Percentiles rank a stretch among this genome's conserved stretches.
These are phyloP conservation scores for Spodoptera littoralis DNA, from an alignment of 2,888 invertebrate genomes.

Conservation along the genomic window DNA sequence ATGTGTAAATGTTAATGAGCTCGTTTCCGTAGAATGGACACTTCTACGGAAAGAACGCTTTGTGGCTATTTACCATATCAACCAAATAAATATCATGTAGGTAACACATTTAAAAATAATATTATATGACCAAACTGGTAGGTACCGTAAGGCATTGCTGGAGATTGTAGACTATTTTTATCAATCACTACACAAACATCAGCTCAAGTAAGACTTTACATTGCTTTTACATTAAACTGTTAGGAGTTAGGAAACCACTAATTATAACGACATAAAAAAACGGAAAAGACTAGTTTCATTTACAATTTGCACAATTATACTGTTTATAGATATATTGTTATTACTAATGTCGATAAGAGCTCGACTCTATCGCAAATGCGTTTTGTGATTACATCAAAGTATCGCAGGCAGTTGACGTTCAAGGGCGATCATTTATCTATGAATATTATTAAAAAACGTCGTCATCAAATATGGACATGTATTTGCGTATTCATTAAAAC, in stretches of 20 bases:
- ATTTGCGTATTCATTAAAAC: no score
- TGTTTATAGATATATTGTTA: conserved; percentile 13
- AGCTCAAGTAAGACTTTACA: neutral
- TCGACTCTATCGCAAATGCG: conserved; percentile 25
- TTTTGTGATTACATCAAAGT: conserved; percentile 12
- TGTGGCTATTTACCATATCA: neutral
- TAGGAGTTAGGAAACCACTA: no score
- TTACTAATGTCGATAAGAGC: conserved; percentile 9
- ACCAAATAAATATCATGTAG: neutral
- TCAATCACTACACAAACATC: neutral
- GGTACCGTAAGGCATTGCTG: neutral
- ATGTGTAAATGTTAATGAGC: conserved; percentile 18
- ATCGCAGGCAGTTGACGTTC: neutral
- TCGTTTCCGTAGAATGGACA: conserved; percentile 17
- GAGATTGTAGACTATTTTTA: no score
- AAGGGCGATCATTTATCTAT: conserved; percentile 2
- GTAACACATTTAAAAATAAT: neutral
- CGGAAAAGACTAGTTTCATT: neutral
- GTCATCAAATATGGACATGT: no score
- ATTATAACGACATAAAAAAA: conserved; percentile 2
- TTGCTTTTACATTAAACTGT: neutral
- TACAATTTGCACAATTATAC: conserved; percentile 5
- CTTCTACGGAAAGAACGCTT: neutral
- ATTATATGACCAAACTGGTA: neutral
- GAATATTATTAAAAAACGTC: no score